Evolutionary conservation across 2,797 vertebrate species (phyloP), one percentile per base, ranked within the genome.

Genomic region (Poeciliopsis turneri): DNA sequence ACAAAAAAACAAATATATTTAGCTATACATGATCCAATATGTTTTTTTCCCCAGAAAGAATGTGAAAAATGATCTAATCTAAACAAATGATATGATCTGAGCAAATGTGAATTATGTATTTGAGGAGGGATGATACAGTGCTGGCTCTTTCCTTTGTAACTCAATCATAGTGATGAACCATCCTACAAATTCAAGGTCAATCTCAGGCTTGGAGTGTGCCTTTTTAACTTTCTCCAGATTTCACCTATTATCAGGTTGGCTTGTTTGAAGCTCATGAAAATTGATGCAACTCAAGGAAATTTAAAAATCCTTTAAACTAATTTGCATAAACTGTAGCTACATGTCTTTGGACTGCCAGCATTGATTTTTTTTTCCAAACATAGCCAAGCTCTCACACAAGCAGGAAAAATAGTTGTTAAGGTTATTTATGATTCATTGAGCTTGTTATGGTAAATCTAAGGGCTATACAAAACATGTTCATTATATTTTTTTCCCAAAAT

Each of bases 161-260:
- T 5, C 46, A 68, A 82, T 87, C n/a, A 46, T 55, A 11, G 51
- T 11, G 69, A 81, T 76, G 23, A 81, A 66, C 11, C 6, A 45
- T 76, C n/a, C 61, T 10, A 18, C 76, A 33, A 64, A 84, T 61
- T 77, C 72, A 86, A 85, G 80, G 53, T 78, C 72, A 75, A 9
- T 36, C 61, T 80, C 55, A 81, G n/a, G 76, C 64, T 57, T 77
- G 45, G 55, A 6, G 39, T 13, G 36, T 39, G 20, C 10, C 47
- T 13, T 20, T 64, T 47, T 9, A 41, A 61, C 43, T 73, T 68
- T 75, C 18, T 25, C 12, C 4, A 20, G 11, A 39, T 36, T 61
- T 69, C 2, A 4, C 1, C n/a, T 12, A 12, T 23, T 49, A 25
- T 30, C 28, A 51, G 55, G 23, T 80, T 61, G 59, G 9, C 28